A percentile compares a stretch with the other conserved stretches of the same genome.
phyloP scores from a whole-genome alignment of 2,888 invertebrate genomes.

The Calameuta pallipes region DNA sequence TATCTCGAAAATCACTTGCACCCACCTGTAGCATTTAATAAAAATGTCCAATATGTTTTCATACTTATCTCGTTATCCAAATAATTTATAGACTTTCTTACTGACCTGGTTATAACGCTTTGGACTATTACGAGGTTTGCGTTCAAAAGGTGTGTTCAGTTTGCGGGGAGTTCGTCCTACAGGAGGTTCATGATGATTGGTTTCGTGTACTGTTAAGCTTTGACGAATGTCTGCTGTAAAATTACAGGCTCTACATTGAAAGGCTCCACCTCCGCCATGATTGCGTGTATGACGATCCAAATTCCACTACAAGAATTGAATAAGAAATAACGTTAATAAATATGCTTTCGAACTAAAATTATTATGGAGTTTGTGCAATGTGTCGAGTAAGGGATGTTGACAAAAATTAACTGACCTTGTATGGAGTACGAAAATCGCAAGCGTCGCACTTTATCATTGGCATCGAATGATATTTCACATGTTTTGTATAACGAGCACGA shows the following conservation, averaged over 20 bases:
- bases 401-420: conserved; percentile 50
- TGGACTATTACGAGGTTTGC: conserved; percentile 54
- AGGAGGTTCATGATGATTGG: conserved; percentile 89
- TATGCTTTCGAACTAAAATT: neutral
- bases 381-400: neutral
- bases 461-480: conserved; percentile 93
- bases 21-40: conserved; percentile 46
- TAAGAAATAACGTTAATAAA: conserved; percentile 11
- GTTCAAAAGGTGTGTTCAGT: conserved; percentile 50
- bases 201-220: conserved; percentile 90
- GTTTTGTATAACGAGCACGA: conserved; percentile 89
- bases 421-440: conserved; percentile 92
- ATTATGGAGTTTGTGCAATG: neutral
- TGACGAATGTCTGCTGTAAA: conserved; percentile 93
- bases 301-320: conserved; percentile 74
- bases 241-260: conserved; percentile 87
- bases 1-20: conserved; percentile 57
- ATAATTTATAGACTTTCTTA: neutral
- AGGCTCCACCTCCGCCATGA: conserved; percentile 87
- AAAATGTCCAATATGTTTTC: neutral
- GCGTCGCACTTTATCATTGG: conserved; percentile 94
- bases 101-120: conserved; percentile 60
- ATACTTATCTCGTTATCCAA: neutral
- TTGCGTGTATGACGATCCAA: conserved; percentile 93
- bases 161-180: conserved; percentile 73